Evolutionary conservation across 2,797 vertebrate species (phyloP).

Genomic region (Hylomyscus alleni): DNA sequence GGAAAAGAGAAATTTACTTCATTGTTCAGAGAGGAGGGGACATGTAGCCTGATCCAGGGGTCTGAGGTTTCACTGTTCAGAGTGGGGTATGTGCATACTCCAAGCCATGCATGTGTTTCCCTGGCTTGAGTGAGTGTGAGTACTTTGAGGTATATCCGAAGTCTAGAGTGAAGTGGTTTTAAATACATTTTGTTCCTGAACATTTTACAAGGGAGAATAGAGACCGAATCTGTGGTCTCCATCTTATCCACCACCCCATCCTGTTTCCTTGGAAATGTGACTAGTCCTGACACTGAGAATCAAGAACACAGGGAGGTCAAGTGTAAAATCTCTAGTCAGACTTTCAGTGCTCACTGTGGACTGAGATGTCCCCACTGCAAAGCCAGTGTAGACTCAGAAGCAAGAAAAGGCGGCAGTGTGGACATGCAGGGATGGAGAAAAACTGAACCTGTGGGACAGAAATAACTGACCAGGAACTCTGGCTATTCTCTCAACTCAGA

Average conservation of each 20-base stretch:
- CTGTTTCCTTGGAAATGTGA: not conserved
- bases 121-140: not conserved
- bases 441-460: not conserved
- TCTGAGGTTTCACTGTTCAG: not conserved
- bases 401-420: no score
- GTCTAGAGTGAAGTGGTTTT: not conserved
- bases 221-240: not conserved
- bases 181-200: not conserved
- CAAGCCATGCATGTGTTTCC: not conserved
- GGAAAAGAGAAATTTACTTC: not conserved
- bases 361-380: not conserved
- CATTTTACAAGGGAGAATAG: not conserved
- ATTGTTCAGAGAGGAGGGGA: no score
- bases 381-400: not conserved
- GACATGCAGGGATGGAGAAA: not conserved
- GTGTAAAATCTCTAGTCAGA: accelerated
- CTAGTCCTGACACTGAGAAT: not conserved
- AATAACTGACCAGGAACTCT: not conserved
- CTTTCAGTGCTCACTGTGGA: not conserved
- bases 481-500: not conserved
- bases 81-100: not conserved
- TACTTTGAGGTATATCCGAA: not conserved
- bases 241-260: not conserved
- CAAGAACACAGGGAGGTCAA: not conserved
- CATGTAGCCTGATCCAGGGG: not conserved